Conservation (phyloP, 1,140 invertebrate genomes). For the Diorhabda sublineata region DNA sequence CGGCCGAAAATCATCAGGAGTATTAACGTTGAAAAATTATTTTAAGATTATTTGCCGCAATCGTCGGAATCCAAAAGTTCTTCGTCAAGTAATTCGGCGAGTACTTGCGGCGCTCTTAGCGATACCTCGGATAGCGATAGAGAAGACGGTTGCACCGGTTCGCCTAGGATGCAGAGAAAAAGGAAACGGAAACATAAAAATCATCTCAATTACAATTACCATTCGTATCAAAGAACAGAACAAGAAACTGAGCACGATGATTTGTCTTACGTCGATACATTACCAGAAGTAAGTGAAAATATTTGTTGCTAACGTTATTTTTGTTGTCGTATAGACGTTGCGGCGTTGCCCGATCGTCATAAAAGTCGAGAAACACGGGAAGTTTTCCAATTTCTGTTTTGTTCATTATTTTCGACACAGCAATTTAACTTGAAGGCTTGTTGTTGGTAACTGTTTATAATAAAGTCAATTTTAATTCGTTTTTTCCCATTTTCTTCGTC, state of each 20-base stretch:
- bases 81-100: slow-evolving; percentile 48
- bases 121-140: slow-evolving; percentile 79
- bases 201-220: slow-evolving; percentile 21
- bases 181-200: slow-evolving; percentile 53
- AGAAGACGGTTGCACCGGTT: slow-evolving; percentile 66
- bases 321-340: too few species aligned
- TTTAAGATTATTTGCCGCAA: slow-evolving; percentile 26
- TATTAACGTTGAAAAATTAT: background rate
- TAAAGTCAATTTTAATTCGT: too few species aligned
- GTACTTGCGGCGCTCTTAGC: slow-evolving; percentile 47
- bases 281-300: slow-evolving; percentile 72
- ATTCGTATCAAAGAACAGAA: slow-evolving; percentile 30
- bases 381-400: too few species aligned
- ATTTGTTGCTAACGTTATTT: too few species aligned
- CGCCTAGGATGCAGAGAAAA: slow-evolving; percentile 63
- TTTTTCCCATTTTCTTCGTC: too few species aligned
- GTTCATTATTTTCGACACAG: too few species aligned
- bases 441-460: too few species aligned
- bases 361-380: too few species aligned
- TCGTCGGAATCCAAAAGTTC: slow-evolving; percentile 51
- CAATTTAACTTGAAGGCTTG: too few species aligned
- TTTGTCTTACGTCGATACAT: slow-evolving; percentile 81
- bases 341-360: too few species aligned
- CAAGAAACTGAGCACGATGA: slow-evolving; percentile 61
- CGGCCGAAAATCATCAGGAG: too few species aligned